Evolutionary conservation across 2,888 invertebrate species (phyloP).

Genomic region (Lathronympha strigana): DNA sequence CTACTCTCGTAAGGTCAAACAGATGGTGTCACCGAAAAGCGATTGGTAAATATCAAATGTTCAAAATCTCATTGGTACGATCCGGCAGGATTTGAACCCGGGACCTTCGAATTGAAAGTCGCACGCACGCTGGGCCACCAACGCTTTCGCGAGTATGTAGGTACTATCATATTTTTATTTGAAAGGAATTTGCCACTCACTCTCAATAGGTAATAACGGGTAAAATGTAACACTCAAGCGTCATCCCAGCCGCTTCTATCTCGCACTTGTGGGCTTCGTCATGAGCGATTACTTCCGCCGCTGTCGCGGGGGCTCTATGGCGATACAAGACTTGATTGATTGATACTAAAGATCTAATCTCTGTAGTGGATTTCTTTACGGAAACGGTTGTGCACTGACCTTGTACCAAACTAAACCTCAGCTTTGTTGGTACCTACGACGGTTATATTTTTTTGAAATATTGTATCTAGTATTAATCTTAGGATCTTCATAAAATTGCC

Average conservation of each 20-base stretch:
- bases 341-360: conserved; percentile 23
- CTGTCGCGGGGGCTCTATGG: conserved; percentile 16
- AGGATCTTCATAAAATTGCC: too few relatives aligned
- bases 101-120: too few relatives aligned
- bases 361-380: conserved; percentile 4
- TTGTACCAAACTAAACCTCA: too few relatives aligned
- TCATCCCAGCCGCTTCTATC: conserved; percentile 7
- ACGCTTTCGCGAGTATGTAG: background rate
- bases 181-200: background rate
- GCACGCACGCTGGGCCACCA: background rate
- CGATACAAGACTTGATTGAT: conserved; percentile 35
- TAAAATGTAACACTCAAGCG: background rate
- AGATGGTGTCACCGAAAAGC: too few relatives aligned
- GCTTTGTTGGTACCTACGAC: too few relatives aligned
- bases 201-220: background rate
- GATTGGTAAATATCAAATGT: too few relatives aligned
- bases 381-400: conserved; percentile 1
- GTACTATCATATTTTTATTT: background rate
- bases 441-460: too few relatives aligned
- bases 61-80: too few relatives aligned
- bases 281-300: conserved; percentile 32
- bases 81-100: too few relatives aligned
- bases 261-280: conserved; percentile 16
- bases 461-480: too few relatives aligned
- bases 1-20: too few relatives aligned